Base-by-base conservation (phyloP, 2,113 vertebrate species). In the Sturnira hondurensis region DNA sequence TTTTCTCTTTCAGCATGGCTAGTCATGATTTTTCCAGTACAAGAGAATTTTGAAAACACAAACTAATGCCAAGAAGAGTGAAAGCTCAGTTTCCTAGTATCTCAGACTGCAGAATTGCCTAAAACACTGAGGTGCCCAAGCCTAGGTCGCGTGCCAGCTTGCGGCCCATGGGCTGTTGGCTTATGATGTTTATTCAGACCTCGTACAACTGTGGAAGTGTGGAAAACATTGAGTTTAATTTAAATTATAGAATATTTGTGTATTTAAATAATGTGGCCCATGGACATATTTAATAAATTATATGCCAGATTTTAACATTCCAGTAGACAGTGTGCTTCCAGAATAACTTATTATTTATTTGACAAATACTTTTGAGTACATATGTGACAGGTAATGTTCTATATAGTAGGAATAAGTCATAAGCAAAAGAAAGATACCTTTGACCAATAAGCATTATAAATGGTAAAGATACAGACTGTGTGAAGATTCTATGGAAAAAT, bases 71-170 rank as follows among this genome's bases (percentile, higher is more conserved):
- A 4, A 0, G 24, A 14, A 17, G 20, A n/a, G 45, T 14, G 5
- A 74, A n/a, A 16, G 11, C n/a, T 43, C 19, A 45, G 50, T 33
- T 1, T 7, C n/a, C 52, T 0, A 0, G 4, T 1, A 74, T 7
- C 5, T 11, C 19, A 9, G 56, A n/a, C 47, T 22, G 13, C 0
- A 28, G 78, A 56, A 17, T 4, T 43, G 9, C 17, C 41, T 10
- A 0, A 0, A 4, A n/a, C 10, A 1, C 19, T 1, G 17, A 17
- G 0, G 0, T 5, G 8, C 12, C 0, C 2, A 61, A 61, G 52
- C 31, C 8, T 1, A 36, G 73, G 73, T 24, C 2, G 0, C 5
- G 3, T 0, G 9, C 47, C 76, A 22, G 5, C 19, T 31, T 4
- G 43, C 11, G 38, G 28, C 41, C 28, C 20, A 4, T 0, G n/a